phyloP scores from a whole-genome alignment of 2,113 vertebrate genomes.

The Naja naja region DNA sequence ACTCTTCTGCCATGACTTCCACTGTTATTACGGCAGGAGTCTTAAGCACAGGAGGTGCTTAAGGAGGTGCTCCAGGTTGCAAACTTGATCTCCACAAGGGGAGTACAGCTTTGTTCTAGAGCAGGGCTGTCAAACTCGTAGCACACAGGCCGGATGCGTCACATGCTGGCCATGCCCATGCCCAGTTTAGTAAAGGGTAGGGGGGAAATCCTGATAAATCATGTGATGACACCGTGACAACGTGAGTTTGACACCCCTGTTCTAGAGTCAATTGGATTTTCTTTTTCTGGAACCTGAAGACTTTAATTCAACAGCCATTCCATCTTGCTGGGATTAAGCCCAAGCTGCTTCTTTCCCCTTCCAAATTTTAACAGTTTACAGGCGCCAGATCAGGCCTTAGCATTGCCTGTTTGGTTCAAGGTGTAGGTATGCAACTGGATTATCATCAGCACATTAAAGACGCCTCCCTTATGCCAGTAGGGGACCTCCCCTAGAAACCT shows the following conservation, averaged over 20 bases:
- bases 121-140: no score
- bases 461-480: not conserved
- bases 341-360: not conserved
- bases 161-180: no score
- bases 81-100: not conserved
- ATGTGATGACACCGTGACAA: no score
- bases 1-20: not conserved
- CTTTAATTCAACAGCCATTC: not conserved
- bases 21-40: not conserved
- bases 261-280: not conserved
- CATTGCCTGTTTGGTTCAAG: not conserved
- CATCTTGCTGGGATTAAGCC: not conserved
- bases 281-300: not conserved
- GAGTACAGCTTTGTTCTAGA: not conserved
- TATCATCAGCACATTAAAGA: not conserved
- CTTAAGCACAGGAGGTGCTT: not conserved
- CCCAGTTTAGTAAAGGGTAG: no score
- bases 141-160: no score
- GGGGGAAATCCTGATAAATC: no score
- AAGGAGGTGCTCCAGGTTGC: not conserved
- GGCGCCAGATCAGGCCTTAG: not conserved
- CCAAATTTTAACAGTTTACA: not conserved
- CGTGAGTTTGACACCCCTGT: no score
- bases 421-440: not conserved
- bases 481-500: not conserved